phyloP scores from a whole-genome alignment of 2,797 vertebrate species.

The Smutsia temminckii region DNA sequence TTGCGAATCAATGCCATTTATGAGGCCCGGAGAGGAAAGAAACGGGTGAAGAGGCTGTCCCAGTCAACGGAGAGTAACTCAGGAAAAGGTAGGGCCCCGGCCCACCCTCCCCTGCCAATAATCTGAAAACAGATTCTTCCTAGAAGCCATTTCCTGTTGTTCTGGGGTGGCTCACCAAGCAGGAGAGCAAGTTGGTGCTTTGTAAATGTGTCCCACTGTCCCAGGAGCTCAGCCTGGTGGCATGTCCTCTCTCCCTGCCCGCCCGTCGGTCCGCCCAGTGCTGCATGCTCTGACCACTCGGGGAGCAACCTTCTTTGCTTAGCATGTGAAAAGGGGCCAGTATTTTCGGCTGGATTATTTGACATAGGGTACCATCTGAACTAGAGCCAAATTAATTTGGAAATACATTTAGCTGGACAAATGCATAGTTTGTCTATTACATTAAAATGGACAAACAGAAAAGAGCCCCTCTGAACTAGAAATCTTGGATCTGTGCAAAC shows the following conservation, averaged over 20 bases:
- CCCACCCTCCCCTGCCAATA: not conserved
- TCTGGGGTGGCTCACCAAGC: not conserved
- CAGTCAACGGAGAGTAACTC: slow-evolving; percentile 94
- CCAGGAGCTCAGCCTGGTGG: not conserved
- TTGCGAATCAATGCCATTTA: slow-evolving; percentile 96
- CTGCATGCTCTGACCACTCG: not conserved
- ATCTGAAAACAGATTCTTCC: not conserved
- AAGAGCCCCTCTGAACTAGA: not conserved
- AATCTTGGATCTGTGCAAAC: not conserved
- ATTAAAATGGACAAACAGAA: not conserved
- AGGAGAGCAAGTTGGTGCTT: not conserved
- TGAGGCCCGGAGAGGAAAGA: slow-evolving; percentile 95
- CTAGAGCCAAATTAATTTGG: not conserved
- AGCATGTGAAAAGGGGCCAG: not conserved
- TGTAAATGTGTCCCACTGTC: not conserved
- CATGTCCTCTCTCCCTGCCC: not conserved
- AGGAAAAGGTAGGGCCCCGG: slow-evolving; percentile 90
- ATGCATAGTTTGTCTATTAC: not conserved
- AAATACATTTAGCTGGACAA: no score
- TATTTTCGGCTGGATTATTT: not conserved
- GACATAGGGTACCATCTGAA: not conserved
- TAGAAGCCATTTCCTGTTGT: not conserved
- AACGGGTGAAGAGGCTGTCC: slow-evolving; percentile 94
- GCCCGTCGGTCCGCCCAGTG: not conserved
- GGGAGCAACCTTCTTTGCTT: not conserved